These are phyloP conservation scores for Bombus pascuorum DNA, from an alignment of 1,140 invertebrate species.

Conservation along the genomic window DNA sequence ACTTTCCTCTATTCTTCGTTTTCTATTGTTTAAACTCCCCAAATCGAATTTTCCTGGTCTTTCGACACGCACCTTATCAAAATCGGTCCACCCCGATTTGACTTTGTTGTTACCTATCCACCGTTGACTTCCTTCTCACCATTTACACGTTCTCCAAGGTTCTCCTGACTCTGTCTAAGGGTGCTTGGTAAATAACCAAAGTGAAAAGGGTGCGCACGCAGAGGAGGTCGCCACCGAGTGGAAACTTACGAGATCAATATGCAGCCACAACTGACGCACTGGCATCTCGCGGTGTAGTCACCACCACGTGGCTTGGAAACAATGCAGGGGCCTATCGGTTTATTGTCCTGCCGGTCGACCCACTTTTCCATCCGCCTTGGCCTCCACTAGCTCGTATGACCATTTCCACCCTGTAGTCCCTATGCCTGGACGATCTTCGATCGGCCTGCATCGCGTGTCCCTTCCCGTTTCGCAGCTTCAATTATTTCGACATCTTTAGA, in stretches of 20 bases:
- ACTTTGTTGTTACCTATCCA: background rate
- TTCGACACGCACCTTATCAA: background rate
- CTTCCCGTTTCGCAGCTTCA: background rate
- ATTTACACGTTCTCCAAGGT: constrained; percentile 51
- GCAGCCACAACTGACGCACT: constrained; percentile 46
- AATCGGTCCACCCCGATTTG: constrained; percentile 10
- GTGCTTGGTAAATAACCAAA: constrained; percentile 57
- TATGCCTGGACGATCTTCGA: background rate
- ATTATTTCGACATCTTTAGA: background rate
- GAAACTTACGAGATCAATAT: constrained; percentile 79
- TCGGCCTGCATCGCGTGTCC: background rate
- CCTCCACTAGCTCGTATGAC: background rate
- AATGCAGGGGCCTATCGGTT: constrained; percentile 34
- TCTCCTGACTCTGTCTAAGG: constrained; percentile 44
- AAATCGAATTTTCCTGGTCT: background rate
- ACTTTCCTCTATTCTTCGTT: background rate
- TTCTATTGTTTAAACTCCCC: too few relatives aligned
- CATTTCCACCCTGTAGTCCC: background rate
- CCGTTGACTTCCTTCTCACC: constrained; percentile 29
- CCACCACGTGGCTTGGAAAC: constrained; percentile 53
- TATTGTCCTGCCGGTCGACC: constrained; percentile 49
- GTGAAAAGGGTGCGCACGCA: constrained; percentile 69
- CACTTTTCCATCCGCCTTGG: constrained; percentile 12
- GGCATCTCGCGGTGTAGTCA: constrained; percentile 55
- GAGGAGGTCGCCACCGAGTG: constrained; percentile 68